A percentile compares a stretch with the other conserved stretches of the same genome.
Evolutionary conservation across 1,140 invertebrate genomes (phyloP).

Genomic region (Drosophila oshimai): DNA sequence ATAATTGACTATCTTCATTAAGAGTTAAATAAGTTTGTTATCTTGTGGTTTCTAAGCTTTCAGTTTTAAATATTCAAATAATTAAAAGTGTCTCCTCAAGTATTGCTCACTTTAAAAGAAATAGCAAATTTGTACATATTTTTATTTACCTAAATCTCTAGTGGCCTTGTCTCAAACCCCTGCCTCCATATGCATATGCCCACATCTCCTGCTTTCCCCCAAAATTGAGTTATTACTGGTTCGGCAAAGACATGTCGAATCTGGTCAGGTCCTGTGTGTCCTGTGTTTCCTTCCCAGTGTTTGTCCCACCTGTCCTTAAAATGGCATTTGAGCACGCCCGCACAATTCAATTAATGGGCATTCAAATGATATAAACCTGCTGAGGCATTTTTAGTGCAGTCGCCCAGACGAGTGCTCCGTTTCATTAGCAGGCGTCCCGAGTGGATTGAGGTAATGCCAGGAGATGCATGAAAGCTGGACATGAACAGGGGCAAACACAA

Average conservation of each 20-base stretch:
- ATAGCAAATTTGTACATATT: no score
- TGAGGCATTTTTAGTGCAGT: slow-evolving; percentile 69
- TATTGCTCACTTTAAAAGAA: no score
- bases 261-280: background rate
- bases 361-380: slow-evolving; percentile 76
- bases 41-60: no score
- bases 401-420: slow-evolving; percentile 27
- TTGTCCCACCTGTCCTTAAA: background rate
- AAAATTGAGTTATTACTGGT: slow-evolving; percentile 5
- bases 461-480: slow-evolving; percentile 33
- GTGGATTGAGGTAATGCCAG: slow-evolving; percentile 49
- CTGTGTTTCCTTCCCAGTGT: background rate
- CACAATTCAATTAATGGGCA: slow-evolving; percentile 78
- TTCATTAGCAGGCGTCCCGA: slow-evolving; percentile 56
- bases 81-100: no score
- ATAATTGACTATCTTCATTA: no score
- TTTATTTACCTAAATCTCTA: no score
- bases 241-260: background rate
- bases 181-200: background rate
- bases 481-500: slow-evolving; percentile 18
- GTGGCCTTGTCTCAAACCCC: background rate
- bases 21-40: no score
- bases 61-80: no score
- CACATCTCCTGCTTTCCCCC: background rate
- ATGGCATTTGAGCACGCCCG: slow-evolving; percentile 39